Evolutionary conservation across 2,113 vertebrate genomes (phyloP).

Genomic region (Paedocypris sp.): DNA sequence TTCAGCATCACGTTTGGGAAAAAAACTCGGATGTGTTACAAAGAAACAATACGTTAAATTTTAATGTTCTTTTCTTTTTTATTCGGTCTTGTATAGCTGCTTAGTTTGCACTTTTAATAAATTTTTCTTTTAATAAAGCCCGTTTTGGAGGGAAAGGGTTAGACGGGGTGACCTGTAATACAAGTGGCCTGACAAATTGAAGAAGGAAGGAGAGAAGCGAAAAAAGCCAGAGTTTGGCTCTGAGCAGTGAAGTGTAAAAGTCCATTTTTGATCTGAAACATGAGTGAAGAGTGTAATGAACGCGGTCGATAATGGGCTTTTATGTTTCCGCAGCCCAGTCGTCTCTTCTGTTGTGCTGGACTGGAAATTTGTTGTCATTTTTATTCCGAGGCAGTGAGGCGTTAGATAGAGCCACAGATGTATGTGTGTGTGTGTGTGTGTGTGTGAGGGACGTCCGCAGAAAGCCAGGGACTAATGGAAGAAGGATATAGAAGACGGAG

Average conservation of each 20-base stretch:
- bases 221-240: constrained; percentile 50
- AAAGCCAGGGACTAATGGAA: constrained; percentile 31
- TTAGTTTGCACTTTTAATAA: constrained; percentile 64
- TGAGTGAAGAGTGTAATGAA: constrained; percentile 78
- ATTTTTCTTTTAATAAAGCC: constrained; percentile 45
- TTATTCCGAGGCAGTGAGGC: constrained; percentile 68
- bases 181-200: constrained; percentile 26
- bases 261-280: constrained; percentile 77
- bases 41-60: neutral
- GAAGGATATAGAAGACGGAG: constrained; percentile 11
- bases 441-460: constrained; percentile 4
- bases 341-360: constrained; percentile 41
- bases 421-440: constrained; percentile 12
- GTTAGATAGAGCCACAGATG: constrained; percentile 57
- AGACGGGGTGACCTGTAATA: neutral
- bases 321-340: constrained; percentile 52
- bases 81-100: constrained; percentile 59
- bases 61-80: constrained; percentile 17
- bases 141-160: constrained; percentile 42
- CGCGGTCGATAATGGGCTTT: constrained; percentile 66
- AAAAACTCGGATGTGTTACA: neutral
- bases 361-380: constrained; percentile 71
- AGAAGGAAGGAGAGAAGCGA: neutral
- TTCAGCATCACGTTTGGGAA: neutral
- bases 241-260: constrained; percentile 68